Evolutionary conservation across 2,888 invertebrate genomes (phyloP), one percentile per base, ranked within the genome.

Genomic region (Agelastica alni): DNA sequence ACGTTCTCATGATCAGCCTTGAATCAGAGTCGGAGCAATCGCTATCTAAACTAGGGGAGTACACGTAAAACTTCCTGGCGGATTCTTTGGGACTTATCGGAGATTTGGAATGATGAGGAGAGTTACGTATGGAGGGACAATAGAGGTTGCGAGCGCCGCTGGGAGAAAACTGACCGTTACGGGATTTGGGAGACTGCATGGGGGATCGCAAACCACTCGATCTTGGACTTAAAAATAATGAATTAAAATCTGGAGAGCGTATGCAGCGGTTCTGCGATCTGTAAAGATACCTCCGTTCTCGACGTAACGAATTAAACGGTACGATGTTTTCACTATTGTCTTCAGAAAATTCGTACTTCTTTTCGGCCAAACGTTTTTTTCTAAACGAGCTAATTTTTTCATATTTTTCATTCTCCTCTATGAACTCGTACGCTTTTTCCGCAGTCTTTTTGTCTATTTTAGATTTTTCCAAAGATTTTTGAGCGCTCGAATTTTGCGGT

Each of bases 321-420:
- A 85, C 83, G 43, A 85, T 85, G 67, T 85, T 85, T 66, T 85
- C 85, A 67, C 82, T 84, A 54, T 78, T 78, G 58, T 91, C 91
- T 66, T 92, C 93, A 0, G 89, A 90, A 70, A 94, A 93, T 70
- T 93, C 93, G 71, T 94, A 94, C 73, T 93, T 93, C 73, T 94
- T 94, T 69, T 94, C 93, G 0, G 94, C 94, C 45, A 93, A 77
- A 4, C 93, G 83, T 47, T 92, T 83, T 71, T 91, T 91, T 4
- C 93, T 82, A 70, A 91, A 92, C 68, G 87, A 88, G 66, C 90
- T 91, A n/a, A 93, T 82, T 69, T 92, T 92, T 71, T 92, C 92
- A 69, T 88, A 91, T 61, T 90, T 90, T 64, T 89, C 89, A 4
- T 86, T 83, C 64, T 92, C 92, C 67, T 92, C 92, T 1, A 87